Evolutionary conservation across 1,140 invertebrate genomes (phyloP).

Genomic region (Drosophila sp.): DNA sequence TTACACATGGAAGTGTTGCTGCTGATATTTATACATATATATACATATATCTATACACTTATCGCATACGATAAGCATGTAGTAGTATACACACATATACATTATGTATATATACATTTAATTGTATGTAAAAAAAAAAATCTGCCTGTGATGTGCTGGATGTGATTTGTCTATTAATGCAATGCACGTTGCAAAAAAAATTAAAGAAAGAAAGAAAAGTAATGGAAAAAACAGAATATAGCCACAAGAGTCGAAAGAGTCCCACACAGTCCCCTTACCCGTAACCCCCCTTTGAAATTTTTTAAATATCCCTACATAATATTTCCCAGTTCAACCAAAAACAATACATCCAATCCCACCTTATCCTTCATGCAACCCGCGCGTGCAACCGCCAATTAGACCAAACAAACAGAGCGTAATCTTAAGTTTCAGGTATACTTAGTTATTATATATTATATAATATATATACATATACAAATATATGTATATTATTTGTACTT

Average conservation of each 20-base stretch:
- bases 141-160: constrained; percentile 81
- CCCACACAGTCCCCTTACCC: background rate
- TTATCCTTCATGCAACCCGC: background rate
- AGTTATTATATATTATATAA: constrained; percentile 6
- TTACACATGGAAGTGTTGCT: constrained; percentile 21
- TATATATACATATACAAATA: too few relatives aligned
- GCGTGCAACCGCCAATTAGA: constrained; percentile 50
- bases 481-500: too few relatives aligned
- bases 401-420: constrained; percentile 77
- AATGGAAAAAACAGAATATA: background rate
- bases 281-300: background rate
- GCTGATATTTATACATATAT: constrained; percentile 47
- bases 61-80: constrained; percentile 30
- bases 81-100: constrained; percentile 27
- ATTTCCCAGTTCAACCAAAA: too few relatives aligned
- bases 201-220: too few relatives aligned
- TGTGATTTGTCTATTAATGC: constrained; percentile 76
- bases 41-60: constrained; percentile 41
- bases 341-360: background rate
- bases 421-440: constrained; percentile 73
- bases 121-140: constrained; percentile 61
- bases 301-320: too few relatives aligned
- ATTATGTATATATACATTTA: constrained; percentile 18
- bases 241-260: constrained; percentile 7
- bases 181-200: constrained; percentile 44